phyloP scores from a whole-genome alignment of 2,888 invertebrate genomes.

The Oscheius sp. region DNA sequence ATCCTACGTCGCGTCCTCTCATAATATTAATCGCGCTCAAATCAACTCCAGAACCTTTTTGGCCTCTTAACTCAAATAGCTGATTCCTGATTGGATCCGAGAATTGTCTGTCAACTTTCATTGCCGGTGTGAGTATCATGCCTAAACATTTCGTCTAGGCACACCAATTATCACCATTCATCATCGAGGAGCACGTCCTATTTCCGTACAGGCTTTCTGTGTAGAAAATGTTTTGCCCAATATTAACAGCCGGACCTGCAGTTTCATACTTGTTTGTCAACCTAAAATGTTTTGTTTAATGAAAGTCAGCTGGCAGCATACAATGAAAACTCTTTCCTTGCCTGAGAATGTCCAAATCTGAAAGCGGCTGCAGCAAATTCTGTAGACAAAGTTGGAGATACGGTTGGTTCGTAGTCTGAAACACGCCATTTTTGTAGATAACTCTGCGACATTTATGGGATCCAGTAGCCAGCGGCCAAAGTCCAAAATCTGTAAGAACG shows the following conservation, averaged over 20 bases:
- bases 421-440: neutral
- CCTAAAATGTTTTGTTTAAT: neutral
- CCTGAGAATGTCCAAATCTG: slow-evolving; percentile 79
- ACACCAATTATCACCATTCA: neutral
- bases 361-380: slow-evolving; percentile 85
- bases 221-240: slow-evolving; percentile 45
- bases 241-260: slow-evolving; percentile 25
- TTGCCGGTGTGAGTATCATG: slow-evolving; percentile 1
- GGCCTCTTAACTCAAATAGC: slow-evolving; percentile 85
- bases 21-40: slow-evolving; percentile 88
- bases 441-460: slow-evolving; percentile 11
- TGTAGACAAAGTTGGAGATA: slow-evolving; percentile 84
- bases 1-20: slow-evolving; percentile 77
- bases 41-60: slow-evolving; percentile 85
- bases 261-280: slow-evolving; percentile 22
- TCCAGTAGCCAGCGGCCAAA: no score
- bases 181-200: no score
- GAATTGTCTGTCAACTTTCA: slow-evolving; percentile 50
- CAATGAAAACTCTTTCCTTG: slow-evolving; percentile 81
- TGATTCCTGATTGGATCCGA: slow-evolving; percentile 59
- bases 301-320: no score
- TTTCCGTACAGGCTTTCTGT: slow-evolving; percentile 40
- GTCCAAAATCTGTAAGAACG: slow-evolving; percentile 40
- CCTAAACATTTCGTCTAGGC: neutral
- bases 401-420: slow-evolving; percentile 77